These are phyloP conservation scores for Orchesella cincta DNA, from an alignment of 1,140 invertebrate species.

Conservation along the genomic window DNA sequence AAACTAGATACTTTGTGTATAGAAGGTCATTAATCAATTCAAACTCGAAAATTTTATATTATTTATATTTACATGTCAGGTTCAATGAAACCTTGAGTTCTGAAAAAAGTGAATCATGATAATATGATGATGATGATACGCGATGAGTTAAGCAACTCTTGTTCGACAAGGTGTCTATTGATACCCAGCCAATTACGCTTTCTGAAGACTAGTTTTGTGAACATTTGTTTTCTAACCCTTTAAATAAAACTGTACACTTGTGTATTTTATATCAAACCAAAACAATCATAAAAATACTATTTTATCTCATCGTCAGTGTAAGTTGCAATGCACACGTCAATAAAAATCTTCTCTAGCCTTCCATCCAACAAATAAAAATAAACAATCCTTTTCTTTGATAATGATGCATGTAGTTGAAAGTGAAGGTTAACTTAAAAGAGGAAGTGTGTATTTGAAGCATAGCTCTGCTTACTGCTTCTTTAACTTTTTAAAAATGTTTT, in stretches of 20 bases:
- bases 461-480: too few species aligned
- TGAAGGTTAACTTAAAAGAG: constrained; percentile 1
- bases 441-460: too few species aligned
- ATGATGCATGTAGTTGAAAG: neutral
- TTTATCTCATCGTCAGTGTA: too few species aligned
- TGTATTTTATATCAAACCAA: neutral
- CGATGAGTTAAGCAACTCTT: neutral
- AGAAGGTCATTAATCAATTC: too few species aligned
- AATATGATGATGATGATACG: neutral
- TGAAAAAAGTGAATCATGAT: neutral
- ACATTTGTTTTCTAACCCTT: neutral
- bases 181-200: neutral
- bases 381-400: neutral
- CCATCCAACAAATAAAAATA: too few species aligned
- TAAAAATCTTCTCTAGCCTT: too few species aligned
- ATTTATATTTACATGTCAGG: too few species aligned
- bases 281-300: neutral
- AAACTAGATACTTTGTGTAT: too few species aligned
- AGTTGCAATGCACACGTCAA: too few species aligned
- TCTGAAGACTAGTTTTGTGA: neutral
- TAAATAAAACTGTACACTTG: neutral
- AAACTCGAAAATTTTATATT: too few species aligned
- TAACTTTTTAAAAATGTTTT: too few species aligned
- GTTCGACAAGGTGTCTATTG: neutral
- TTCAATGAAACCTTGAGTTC: neutral